Percentiles rank a stretch among this genome's conserved stretches.
These are phyloP conservation scores for Ciconia maguari DNA, from an alignment of 2,113 vertebrate genomes.

Conservation along the genomic window DNA sequence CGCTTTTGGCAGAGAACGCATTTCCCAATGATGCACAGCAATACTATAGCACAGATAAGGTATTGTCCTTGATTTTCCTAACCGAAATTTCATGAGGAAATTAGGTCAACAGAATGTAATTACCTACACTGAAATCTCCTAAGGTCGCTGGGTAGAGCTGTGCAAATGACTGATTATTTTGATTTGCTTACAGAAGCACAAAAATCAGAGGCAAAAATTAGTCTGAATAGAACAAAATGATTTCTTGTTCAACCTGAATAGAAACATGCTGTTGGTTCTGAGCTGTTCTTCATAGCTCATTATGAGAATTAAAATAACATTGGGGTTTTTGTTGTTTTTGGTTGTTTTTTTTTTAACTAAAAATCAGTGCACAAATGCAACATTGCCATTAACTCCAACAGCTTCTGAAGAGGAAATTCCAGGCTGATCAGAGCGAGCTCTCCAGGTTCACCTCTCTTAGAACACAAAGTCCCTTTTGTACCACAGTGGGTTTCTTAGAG, in stretches of 20 bases:
- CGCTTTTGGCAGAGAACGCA: neutral
- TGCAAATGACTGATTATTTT: conserved; percentile 45
- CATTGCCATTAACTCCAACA: neutral
- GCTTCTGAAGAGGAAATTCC: neutral
- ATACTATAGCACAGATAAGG: neutral
- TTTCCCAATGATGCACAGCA: neutral
- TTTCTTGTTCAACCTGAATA: neutral
- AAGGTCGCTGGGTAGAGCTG: neutral
- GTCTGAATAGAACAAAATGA: neutral
- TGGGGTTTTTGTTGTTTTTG: neutral
- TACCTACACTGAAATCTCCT: conserved; percentile 42
- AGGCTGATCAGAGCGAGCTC: neutral
- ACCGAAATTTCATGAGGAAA: conserved; percentile 20
- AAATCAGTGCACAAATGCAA: neutral
- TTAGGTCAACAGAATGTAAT: conserved; percentile 61
- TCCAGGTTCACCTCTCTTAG: neutral
- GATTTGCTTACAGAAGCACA: conserved; percentile 35
- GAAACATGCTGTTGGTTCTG: neutral
- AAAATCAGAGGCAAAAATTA: neutral
- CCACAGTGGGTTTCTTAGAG: neutral
- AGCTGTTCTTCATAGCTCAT: neutral
- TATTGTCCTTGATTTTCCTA: conserved; percentile 30
- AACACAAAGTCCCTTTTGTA: neutral
- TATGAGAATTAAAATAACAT: neutral
- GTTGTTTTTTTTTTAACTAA: neutral